A percentile compares a stretch with the other conserved stretches of the same genome.
phyloP scores from a whole-genome alignment of 2,797 vertebrate genomes.

The Lateolabrax maculatus region DNA sequence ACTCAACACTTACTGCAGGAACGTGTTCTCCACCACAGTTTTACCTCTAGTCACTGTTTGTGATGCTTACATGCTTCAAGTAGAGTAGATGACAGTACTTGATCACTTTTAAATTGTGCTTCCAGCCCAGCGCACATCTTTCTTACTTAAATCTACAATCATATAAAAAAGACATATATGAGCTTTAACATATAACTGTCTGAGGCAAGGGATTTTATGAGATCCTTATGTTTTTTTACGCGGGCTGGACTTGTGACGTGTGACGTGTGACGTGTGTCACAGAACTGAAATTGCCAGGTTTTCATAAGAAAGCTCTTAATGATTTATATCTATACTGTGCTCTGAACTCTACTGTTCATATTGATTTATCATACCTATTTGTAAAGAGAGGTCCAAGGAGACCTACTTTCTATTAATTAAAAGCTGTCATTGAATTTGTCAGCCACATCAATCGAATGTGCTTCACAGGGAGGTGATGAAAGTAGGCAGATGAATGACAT shows the following conservation, averaged over 20 bases:
- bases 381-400: not conserved
- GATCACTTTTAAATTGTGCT: not conserved
- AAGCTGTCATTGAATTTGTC: slow-evolving; percentile 23
- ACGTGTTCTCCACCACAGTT: not conserved
- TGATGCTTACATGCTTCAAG: not conserved
- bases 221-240: not conserved
- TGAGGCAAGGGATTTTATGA: not conserved
- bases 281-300: not conserved
- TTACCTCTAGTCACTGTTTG: not conserved
- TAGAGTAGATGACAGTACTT: not conserved
- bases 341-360: not conserved
- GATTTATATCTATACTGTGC: slow-evolving; percentile 24
- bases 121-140: not conserved
- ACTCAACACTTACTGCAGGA: too few relatives aligned
- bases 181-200: not conserved
- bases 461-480: slow-evolving; percentile 3
- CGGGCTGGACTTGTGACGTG: not conserved
- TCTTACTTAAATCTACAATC: not conserved
- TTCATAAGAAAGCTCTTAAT: not conserved
- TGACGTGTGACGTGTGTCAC: not conserved
- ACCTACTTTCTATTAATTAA: slow-evolving; percentile 25
- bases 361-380: slow-evolving; percentile 3
- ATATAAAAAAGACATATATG: not conserved
- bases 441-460: not conserved
- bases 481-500: slow-evolving; percentile 11